These are phyloP conservation scores for Drosophila bifasciata DNA, from an alignment of 1,140 invertebrate genomes.

Conservation along the genomic window DNA sequence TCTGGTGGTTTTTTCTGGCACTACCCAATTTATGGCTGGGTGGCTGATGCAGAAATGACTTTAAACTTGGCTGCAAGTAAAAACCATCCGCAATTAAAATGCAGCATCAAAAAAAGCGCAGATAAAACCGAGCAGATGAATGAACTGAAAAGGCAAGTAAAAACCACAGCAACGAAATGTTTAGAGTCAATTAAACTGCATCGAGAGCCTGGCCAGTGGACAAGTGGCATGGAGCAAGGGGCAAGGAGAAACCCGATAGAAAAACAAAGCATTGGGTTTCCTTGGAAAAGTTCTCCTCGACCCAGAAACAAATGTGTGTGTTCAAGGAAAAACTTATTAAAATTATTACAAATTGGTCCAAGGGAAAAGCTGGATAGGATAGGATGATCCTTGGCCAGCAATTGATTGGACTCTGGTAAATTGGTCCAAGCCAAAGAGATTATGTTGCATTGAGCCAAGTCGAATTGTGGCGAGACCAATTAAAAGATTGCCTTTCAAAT, in stretches of 20 bases:
- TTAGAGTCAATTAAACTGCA: constrained; percentile 73
- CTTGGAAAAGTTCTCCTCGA: too few species aligned
- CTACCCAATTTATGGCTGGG: constrained; percentile 63
- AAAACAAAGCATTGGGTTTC: constrained; percentile 3
- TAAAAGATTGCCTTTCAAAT: too few species aligned
- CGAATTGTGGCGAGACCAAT: background rate
- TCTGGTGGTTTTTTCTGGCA: constrained; percentile 7
- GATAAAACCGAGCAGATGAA: constrained; percentile 3
- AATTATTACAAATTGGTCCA: too few species aligned
- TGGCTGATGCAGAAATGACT: constrained; percentile 64
- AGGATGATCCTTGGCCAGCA: too few species aligned
- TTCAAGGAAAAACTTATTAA: too few species aligned
- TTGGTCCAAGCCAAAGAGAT: background rate
- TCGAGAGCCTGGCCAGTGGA: constrained; percentile 1
- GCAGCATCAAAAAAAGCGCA: constrained; percentile 38
- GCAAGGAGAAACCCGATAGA: constrained; percentile 9
- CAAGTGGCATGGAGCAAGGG: constrained; percentile 8
- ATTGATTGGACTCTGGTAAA: too few species aligned
- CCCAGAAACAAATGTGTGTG: too few species aligned
- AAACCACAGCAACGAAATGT: constrained; percentile 65
- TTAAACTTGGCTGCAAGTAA: constrained; percentile 69
- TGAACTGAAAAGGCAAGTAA: constrained; percentile 9
- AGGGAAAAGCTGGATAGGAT: too few species aligned
- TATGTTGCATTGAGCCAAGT: too few species aligned
- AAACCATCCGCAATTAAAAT: constrained; percentile 68